A percentile compares a stretch with the other conserved stretches of the same genome.
Evolutionary conservation across 2,888 invertebrate genomes (phyloP).

Genomic region (Hylaea fasciaria): DNA sequence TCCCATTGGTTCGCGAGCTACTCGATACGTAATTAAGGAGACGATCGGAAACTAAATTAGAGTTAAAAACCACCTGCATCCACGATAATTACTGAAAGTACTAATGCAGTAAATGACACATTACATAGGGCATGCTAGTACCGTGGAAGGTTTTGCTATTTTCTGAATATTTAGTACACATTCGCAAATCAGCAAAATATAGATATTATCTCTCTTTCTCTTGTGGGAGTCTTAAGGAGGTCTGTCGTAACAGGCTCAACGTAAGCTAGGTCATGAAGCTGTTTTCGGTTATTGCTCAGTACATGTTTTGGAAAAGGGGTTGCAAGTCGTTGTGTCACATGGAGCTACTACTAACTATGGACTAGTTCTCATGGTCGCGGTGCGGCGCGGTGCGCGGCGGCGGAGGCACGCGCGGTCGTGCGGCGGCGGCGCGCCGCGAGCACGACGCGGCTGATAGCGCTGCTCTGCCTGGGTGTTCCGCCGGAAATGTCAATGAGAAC

Average conservation of each 20-base stretch:
- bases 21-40: constrained; percentile 1
- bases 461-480: constrained; percentile 32
- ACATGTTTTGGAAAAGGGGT: no score
- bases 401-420: neutral
- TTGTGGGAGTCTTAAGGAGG: no score
- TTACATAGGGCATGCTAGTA: no score
- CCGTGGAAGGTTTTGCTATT: no score
- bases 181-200: no score
- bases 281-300: no score
- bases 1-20: constrained; percentile 7
- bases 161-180: no score
- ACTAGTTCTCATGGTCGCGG: neutral
- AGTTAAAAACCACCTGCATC: neutral
- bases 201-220: no score
- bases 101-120: neutral
- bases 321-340: no score
- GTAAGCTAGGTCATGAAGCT: no score
- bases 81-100: neutral
- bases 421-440: constrained; percentile 11
- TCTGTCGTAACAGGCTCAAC: no score
- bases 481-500: neutral
- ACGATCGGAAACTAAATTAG: neutral
- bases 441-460: constrained; percentile 30
- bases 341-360: no score
- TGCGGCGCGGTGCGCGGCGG: neutral